Percentiles rank a stretch among this genome's conserved stretches.
Evolutionary conservation across 2,113 vertebrate genomes (phyloP).

Genomic region (Engystomops pustulosus): DNA sequence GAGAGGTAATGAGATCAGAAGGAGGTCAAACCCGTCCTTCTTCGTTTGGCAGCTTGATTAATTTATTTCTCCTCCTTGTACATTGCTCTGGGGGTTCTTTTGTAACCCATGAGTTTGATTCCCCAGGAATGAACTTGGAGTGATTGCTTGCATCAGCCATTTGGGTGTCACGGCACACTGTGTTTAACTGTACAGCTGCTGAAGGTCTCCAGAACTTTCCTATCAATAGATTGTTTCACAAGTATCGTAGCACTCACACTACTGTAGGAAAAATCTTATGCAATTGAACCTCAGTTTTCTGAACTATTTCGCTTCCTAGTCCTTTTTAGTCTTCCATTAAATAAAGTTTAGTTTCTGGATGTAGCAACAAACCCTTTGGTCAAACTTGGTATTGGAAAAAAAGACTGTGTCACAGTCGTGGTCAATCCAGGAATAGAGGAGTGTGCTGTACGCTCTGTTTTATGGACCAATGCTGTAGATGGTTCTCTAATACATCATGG

Average conservation of each 20-base stretch:
- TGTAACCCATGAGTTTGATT: slow-evolving; percentile 77
- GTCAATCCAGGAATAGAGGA: too few relatives aligned
- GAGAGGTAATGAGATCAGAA: slow-evolving; percentile 88
- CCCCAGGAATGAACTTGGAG: slow-evolving; percentile 68
- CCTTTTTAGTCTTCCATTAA: too few relatives aligned
- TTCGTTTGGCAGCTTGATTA: slow-evolving; percentile 93
- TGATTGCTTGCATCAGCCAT: slow-evolving; percentile 67
- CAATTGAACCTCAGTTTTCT: too few relatives aligned
- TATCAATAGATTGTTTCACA: neutral
- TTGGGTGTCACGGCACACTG: slow-evolving; percentile 60
- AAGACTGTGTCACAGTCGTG: too few relatives aligned
- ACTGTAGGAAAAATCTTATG: neutral
- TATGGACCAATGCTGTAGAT: too few relatives aligned
- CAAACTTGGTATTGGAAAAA: too few relatives aligned
- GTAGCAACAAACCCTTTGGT: too few relatives aligned
- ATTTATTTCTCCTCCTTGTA: slow-evolving; percentile 87
- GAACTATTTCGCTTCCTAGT: too few relatives aligned
- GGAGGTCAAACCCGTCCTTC: slow-evolving; percentile 86
- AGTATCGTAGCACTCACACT: too few relatives aligned
- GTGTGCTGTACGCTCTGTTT: too few relatives aligned
- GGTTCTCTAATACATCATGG: too few relatives aligned
- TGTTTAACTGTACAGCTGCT: slow-evolving; percentile 27
- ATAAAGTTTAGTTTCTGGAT: too few relatives aligned
- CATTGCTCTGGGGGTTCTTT: slow-evolving; percentile 84
- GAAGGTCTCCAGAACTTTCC: neutral